Evolutionary conservation across 2,888 invertebrate species (phyloP).

Genomic region (Oligia strigilis): DNA sequence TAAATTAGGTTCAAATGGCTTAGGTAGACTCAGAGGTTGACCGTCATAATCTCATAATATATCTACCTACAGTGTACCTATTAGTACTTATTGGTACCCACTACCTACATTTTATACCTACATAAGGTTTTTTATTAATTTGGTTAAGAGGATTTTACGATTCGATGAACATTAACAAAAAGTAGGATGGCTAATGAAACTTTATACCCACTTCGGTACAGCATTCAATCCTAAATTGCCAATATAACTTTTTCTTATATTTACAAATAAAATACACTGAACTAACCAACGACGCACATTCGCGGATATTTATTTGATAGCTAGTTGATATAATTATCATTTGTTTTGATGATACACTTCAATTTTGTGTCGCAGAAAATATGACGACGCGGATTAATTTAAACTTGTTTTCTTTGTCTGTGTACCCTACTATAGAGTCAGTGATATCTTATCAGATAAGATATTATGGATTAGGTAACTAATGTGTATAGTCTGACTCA

Average conservation of each 20-base stretch:
- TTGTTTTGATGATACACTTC: slow-evolving; percentile 24
- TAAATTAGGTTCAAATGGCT: slow-evolving; percentile 35
- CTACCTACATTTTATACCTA: background rate
- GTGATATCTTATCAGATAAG: slow-evolving; percentile 37
- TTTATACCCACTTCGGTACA: background rate
- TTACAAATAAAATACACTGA: slow-evolving; percentile 25
- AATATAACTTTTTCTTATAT: slow-evolving; percentile 8
- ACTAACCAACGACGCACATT: slow-evolving; percentile 40
- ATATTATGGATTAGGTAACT: slow-evolving; percentile 38
- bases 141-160: slow-evolving; percentile 19
- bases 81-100: background rate
- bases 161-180: slow-evolving; percentile 36
- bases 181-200: slow-evolving; percentile 10
- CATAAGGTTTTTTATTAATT: slow-evolving; percentile 1
- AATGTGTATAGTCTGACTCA: slow-evolving; percentile 40
- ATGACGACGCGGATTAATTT: slow-evolving; percentile 23
- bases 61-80: background rate
- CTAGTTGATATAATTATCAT: slow-evolving; percentile 20
- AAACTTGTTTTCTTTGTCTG: slow-evolving; percentile 35
- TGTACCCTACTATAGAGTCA: background rate
- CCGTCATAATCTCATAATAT: background rate
- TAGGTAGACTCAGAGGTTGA: slow-evolving; percentile 6
- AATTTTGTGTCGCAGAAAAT: slow-evolving; percentile 39
- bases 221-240: slow-evolving; percentile 16
- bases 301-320: slow-evolving; percentile 18